phyloP scores from a whole-genome alignment of 2,888 invertebrate genomes.

The Blomia tropicalis region DNA sequence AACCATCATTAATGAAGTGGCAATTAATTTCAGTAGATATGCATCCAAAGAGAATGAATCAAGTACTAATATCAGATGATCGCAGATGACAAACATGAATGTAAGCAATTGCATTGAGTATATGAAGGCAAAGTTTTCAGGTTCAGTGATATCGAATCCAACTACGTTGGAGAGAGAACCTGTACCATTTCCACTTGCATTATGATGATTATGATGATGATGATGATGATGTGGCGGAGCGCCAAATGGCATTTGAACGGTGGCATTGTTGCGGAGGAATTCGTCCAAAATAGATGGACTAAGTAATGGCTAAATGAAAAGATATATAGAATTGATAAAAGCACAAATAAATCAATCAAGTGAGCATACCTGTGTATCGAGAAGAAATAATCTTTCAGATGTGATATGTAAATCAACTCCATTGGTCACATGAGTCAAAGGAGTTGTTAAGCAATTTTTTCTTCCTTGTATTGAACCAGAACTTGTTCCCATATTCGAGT shows the following conservation, averaged over 20 bases:
- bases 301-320: constrained; percentile 21
- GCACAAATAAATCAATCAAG: background rate
- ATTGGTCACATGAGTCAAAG: constrained; percentile 23
- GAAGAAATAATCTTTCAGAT: constrained; percentile 21
- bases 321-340: constrained; percentile 1
- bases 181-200: background rate
- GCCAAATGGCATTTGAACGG: background rate
- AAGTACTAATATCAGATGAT: constrained; percentile 24
- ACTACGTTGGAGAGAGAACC: background rate
- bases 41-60: constrained; percentile 26
- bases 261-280: constrained; percentile 17
- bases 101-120: constrained; percentile 26
- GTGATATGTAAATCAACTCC: constrained; percentile 26
- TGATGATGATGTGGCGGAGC: background rate
- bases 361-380: constrained; percentile 23
- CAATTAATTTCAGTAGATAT: constrained; percentile 25
- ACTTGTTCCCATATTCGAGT: background rate
- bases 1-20: constrained; percentile 27
- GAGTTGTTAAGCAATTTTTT: too few relatives aligned
- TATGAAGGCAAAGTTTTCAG: constrained; percentile 23
- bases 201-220: background rate
- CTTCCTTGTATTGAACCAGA: background rate
- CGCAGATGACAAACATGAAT: constrained; percentile 24
- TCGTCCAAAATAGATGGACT: constrained; percentile 27
- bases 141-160: constrained; percentile 23